Evolutionary conservation across 2,113 vertebrate species (phyloP).

Genomic region (Sinocyclocheilus grahami): DNA sequence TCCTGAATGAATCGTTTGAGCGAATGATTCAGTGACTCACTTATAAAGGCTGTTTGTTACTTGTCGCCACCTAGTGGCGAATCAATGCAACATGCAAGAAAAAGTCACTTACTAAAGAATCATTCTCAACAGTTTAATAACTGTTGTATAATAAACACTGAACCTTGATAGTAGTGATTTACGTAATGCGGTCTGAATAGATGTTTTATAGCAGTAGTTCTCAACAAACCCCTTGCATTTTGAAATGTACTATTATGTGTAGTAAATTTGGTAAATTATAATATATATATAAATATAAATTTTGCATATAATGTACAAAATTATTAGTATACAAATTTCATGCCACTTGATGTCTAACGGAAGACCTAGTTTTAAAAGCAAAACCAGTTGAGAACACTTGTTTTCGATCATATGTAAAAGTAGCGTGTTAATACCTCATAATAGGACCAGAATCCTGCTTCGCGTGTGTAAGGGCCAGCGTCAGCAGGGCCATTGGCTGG

Average conservation of each 20-base stretch:
- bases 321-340: not conserved
- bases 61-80: not conserved
- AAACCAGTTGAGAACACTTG: not conserved
- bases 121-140: not conserved
- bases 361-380: not conserved
- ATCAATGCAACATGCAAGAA: not conserved
- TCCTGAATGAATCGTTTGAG: not conserved
- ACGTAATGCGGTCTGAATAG: not conserved
- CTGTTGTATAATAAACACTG: not conserved
- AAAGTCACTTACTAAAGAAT: not conserved
- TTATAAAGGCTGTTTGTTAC: not conserved
- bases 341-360: too few species aligned
- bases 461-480: constrained; percentile 75
- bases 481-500: constrained; percentile 70
- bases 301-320: too few species aligned
- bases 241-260: too few species aligned
- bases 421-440: constrained; percentile 75
- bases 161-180: not conserved
- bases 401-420: not conserved
- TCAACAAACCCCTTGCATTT: too few species aligned
- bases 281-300: too few species aligned
- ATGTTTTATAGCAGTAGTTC: too few species aligned
- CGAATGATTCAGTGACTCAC: too few species aligned
- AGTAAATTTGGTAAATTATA: too few species aligned
- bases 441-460: constrained; percentile 74